Conservation (phyloP, 2,797 vertebrate genomes). For the Melanotaenia maccullochi region DNA sequence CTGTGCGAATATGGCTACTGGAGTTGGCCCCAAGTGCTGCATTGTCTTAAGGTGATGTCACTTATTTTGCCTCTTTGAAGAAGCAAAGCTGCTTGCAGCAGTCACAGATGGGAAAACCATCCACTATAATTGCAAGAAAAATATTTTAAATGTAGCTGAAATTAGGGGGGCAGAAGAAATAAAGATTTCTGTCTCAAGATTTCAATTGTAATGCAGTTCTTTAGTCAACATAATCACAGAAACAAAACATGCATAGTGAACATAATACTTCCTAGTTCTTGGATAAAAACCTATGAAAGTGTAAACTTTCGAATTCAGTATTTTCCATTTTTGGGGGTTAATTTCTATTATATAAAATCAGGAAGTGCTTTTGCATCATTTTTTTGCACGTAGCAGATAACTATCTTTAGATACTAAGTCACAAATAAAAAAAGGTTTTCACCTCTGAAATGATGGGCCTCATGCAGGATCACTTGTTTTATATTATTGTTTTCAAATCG, state of each 20-base stretch:
- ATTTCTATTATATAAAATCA: neutral
- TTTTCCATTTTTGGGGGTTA: neutral
- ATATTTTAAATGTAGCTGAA: neutral
- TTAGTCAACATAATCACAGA: neutral
- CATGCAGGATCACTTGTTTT: slow-evolving; percentile 17
- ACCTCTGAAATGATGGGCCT: slow-evolving; percentile 9
- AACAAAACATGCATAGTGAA: neutral
- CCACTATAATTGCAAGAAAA: neutral
- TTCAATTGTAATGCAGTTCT: neutral
- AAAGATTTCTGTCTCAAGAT: neutral
- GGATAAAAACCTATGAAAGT: neutral
- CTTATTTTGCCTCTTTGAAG: slow-evolving; percentile 58
- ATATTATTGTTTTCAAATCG: neutral
- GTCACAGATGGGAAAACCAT: slow-evolving; percentile 16
- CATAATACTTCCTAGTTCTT: neutral
- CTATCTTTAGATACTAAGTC: neutral
- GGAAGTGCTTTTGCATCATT: neutral
- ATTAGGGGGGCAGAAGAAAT: neutral
- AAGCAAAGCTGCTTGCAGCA: slow-evolving; percentile 33
- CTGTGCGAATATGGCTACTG: slow-evolving; percentile 57
- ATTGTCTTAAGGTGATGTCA: slow-evolving; percentile 72
- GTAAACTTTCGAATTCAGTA: neutral
- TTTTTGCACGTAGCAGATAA: neutral
- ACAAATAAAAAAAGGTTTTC: neutral
- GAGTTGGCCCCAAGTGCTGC: slow-evolving; percentile 71